Evolutionary conservation across 2,797 vertebrate genomes (phyloP).

Genomic region (Labroides dimidiatus): DNA sequence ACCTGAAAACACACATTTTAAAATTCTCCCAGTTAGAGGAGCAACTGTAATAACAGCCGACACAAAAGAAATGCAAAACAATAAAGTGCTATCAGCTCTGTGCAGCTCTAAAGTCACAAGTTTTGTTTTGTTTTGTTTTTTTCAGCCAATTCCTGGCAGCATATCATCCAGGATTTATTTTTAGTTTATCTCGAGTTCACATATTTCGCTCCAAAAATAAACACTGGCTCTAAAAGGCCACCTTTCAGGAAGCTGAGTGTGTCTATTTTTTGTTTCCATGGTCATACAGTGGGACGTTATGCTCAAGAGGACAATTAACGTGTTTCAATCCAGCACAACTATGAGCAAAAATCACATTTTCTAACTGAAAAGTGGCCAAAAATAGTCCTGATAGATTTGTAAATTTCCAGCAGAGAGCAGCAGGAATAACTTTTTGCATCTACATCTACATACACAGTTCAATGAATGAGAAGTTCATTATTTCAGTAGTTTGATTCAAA

Average conservation of each 20-base stretch:
- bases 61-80: slow-evolving; percentile 8
- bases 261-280: neutral
- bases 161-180: slow-evolving; percentile 16
- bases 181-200: neutral
- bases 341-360: too few relatives aligned
- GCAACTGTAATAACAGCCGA: slow-evolving; percentile 2
- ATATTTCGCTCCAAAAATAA: slow-evolving; percentile 1
- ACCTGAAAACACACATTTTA: neutral
- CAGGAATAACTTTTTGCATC: too few relatives aligned
- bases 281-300: neutral
- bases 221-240: neutral
- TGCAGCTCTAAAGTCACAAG: slow-evolving; percentile 14
- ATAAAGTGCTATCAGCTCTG: slow-evolving; percentile 10
- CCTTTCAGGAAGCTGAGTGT: neutral
- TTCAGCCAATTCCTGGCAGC: slow-evolving; percentile 21
- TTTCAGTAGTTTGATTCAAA: too few relatives aligned
- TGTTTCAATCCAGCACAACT: too few relatives aligned
- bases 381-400: too few relatives aligned
- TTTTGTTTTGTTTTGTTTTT: too few relatives aligned
- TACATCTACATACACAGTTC: too few relatives aligned
- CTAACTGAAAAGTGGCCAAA: too few relatives aligned
- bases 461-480: too few relatives aligned
- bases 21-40: slow-evolving; percentile 1
- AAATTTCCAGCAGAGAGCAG: too few relatives aligned
- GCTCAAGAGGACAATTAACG: neutral